Percentiles rank a stretch among this genome's conserved stretches.
phyloP scores from a whole-genome alignment of 92 coral and sea anemone genomes.

The Epizoanthus scotinus region DNA sequence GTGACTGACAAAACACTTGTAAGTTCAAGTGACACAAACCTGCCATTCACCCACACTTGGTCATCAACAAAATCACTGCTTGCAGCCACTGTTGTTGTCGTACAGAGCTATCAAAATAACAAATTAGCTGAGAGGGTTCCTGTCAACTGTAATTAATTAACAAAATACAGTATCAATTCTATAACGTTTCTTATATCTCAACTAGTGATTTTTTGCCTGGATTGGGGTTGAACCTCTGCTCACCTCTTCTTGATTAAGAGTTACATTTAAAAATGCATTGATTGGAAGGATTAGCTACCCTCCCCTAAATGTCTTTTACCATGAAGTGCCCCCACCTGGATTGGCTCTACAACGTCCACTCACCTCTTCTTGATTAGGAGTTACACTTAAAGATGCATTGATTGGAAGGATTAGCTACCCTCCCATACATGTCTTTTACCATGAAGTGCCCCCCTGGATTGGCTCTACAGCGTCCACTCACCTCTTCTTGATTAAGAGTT shows the following conservation, averaged over 20 bases:
- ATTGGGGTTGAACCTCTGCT: neutral
- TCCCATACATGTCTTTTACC: too few species aligned
- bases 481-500: slow-evolving; percentile 74
- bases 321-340: too few species aligned
- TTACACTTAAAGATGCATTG: neutral
- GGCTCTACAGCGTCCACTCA: neutral
- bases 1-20: neutral
- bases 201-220: too few species aligned
- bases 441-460: too few species aligned
- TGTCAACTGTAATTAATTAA: too few species aligned
- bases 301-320: too few species aligned
- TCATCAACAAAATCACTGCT: slow-evolving; percentile 71
- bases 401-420: too few species aligned
- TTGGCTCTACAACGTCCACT: too few species aligned
- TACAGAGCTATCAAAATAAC: slow-evolving; percentile 65
- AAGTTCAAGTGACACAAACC: slow-evolving; percentile 45
- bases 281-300: too few species aligned
- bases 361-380: too few species aligned
- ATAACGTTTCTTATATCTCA: too few species aligned
- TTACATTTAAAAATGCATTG: slow-evolving; percentile 49
- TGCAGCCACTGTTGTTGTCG: slow-evolving; percentile 92
- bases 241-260: slow-evolving; percentile 82
- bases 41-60: slow-evolving; percentile 90
- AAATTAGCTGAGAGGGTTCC: neutral
- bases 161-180: too few species aligned